These are phyloP conservation scores for Chelonus formosanus DNA, from an alignment of 2,888 invertebrate species.

Conservation along the genomic window DNA sequence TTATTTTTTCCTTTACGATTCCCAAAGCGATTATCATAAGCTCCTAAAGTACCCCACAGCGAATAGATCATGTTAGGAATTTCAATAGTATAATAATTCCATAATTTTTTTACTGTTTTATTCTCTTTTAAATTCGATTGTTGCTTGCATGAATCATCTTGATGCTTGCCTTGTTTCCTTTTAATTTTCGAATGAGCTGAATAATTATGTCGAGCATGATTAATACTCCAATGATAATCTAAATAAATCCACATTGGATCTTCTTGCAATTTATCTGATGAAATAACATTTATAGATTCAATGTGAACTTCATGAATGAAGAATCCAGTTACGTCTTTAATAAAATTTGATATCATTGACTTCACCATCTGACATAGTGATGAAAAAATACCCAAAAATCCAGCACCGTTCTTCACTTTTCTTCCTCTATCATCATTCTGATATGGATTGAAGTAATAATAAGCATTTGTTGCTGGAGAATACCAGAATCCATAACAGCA, in stretches of 20 bases:
- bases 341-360: constrained; percentile 53
- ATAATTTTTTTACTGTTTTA: constrained; percentile 43
- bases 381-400: constrained; percentile 55
- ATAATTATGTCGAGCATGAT: constrained; percentile 39
- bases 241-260: constrained; percentile 62
- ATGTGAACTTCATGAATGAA: constrained; percentile 58
- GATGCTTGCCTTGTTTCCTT: not conserved
- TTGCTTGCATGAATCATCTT: not conserved
- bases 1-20: constrained; percentile 54
- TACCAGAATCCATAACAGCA: constrained; percentile 63
- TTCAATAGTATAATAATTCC: constrained; percentile 58
- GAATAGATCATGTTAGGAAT: constrained; percentile 57
- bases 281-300: constrained; percentile 50
- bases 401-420: constrained; percentile 45
- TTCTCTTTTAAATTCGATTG: not conserved
- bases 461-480: constrained; percentile 51
- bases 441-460: constrained; percentile 61
- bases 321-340: constrained; percentile 55
- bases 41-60: constrained; percentile 58
- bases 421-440: constrained; percentile 50
- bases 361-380: constrained; percentile 52
- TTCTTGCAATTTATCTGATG: constrained; percentile 50
- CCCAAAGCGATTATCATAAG: constrained; percentile 54
- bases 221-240: constrained; percentile 59
- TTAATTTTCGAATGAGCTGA: constrained; percentile 20